Conservation (phyloP, 1,140 invertebrate genomes). For the Portunus trituberculatus region DNA sequence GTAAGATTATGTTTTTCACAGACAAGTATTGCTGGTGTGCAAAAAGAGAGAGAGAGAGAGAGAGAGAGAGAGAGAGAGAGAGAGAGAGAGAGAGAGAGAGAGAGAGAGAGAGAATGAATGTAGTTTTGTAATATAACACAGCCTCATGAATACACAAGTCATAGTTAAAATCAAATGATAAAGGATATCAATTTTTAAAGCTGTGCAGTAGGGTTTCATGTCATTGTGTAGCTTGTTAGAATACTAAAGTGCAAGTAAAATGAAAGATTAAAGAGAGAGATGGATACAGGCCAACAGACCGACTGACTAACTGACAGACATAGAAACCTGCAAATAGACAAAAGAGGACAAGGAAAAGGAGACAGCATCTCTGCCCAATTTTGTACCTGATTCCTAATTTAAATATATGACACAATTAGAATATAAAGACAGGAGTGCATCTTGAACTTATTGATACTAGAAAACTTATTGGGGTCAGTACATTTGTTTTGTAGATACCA, state of each 20-base stretch:
- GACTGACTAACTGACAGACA: neutral
- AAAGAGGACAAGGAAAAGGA: conserved; percentile 6
- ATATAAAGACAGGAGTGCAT: conserved; percentile 54
- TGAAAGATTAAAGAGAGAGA: neutral
- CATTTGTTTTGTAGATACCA: too few relatives aligned
- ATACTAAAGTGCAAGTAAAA: conserved; percentile 58
- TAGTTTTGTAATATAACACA: conserved; percentile 53
- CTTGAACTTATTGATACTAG: neutral
- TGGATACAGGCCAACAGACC: conserved; percentile 21
- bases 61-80: conserved; percentile 51
- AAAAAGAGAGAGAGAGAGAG: conserved; percentile 42
- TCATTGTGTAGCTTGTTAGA: conserved; percentile 65
- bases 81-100: conserved; percentile 40
- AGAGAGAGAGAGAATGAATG: conserved; percentile 60
- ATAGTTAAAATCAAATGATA: conserved; percentile 70
- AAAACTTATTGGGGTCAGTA: too few relatives aligned
- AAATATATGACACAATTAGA: conserved; percentile 58
- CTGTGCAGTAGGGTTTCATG: conserved; percentile 70
- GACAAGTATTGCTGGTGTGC: conserved; percentile 63
- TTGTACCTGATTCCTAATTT: conserved; percentile 76
- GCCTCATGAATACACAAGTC: conserved; percentile 65
- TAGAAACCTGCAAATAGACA: conserved; percentile 49
- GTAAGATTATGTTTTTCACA: conserved; percentile 53
- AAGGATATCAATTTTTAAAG: conserved; percentile 62
- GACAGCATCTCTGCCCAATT: conserved; percentile 72